Base-by-base conservation (phyloP, 2,113 vertebrate species). In the Phalacrocorax aristotelis region DNA sequence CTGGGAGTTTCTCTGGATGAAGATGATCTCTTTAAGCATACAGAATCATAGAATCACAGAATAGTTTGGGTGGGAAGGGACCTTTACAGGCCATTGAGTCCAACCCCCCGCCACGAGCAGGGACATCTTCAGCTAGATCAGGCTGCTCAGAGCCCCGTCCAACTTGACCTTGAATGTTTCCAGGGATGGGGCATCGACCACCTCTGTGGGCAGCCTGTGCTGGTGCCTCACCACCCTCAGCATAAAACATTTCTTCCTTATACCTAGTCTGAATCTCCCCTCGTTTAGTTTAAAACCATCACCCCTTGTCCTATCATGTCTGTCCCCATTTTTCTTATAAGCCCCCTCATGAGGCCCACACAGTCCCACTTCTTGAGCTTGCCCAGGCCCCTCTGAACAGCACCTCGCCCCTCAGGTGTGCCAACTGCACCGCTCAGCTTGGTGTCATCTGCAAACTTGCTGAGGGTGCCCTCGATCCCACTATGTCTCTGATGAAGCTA, bases 41-140 rank as follows among this genome's bases (percentile, higher is more conserved):
- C 20, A 79, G 69, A 58, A 30, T 17, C 38, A 48, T 10, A 75
- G 64, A 60, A 30, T 23, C 30, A 57, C 8, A 44, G 38, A 40
- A 17, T 9, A 4, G 20, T 40, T 54, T 32, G 51, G 11, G 44
- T 13, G 30, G 57, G 57, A 57, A 61, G 20, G n/a, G 20, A 30
- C 11, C 7, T 44, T 26, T 19, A 19, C 13, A 57, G 9, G 11
- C 3, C 52, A 17, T 6, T 21, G 12, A 32, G 52, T 8, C 38
- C 2, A 7, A 55, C 54, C 7, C 30, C 29, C 3, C 23, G 13
- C 40, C 2, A 10, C 5, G 1, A 16, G 36, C 36, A 6, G 36
- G 70, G 51, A 17, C 20, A 42, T 23, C 21, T 13, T 17, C 70
- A 8, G 23, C 26, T 7, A 3, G 6, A 11, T 2, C 51, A 3